Conservation (phyloP, 2,797 vertebrate genomes). For the Anguilla obscura region DNA sequence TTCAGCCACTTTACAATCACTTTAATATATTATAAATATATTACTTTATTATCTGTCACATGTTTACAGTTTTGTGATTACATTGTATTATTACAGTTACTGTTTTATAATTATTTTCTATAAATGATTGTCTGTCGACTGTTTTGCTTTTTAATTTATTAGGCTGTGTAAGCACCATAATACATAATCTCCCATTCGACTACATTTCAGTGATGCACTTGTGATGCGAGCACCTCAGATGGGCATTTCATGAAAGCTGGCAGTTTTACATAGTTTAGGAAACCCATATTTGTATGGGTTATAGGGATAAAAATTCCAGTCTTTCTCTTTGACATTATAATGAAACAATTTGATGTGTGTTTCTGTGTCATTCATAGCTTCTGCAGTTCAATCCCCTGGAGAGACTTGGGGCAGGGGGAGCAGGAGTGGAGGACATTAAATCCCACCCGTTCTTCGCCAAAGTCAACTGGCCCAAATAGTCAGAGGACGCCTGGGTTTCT, state of each 20-base stretch:
- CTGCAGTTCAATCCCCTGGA: conserved; percentile 94
- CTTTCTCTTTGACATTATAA: not conserved
- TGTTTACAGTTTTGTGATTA: no score
- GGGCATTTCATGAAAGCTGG: not conserved
- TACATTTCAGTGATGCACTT: not conserved
- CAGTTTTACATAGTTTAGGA: not conserved
- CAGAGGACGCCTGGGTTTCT: conserved; percentile 33
- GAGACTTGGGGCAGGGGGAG: conserved; percentile 88
- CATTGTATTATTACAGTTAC: not conserved
- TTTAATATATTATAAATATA: no score
- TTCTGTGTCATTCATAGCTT: conserved; percentile 69
- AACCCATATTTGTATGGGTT: not conserved
- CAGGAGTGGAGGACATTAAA: conserved; percentile 93
- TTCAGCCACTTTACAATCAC: no score
- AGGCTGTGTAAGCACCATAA: not conserved
- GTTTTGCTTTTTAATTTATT: not conserved
- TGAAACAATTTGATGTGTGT: not conserved
- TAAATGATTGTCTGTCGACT: not conserved
- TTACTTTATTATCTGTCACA: no score
- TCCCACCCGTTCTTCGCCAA: conserved; percentile 92
- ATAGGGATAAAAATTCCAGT: not conserved
- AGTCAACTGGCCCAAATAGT: conserved; percentile 83
- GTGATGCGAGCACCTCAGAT: not conserved
- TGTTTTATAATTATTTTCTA: not conserved
- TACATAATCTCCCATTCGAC: not conserved